A percentile compares a stretch with the other conserved stretches of the same genome.
Evolutionary conservation across 2,113 vertebrate species (phyloP).

Genomic region (Rynchops niger): DNA sequence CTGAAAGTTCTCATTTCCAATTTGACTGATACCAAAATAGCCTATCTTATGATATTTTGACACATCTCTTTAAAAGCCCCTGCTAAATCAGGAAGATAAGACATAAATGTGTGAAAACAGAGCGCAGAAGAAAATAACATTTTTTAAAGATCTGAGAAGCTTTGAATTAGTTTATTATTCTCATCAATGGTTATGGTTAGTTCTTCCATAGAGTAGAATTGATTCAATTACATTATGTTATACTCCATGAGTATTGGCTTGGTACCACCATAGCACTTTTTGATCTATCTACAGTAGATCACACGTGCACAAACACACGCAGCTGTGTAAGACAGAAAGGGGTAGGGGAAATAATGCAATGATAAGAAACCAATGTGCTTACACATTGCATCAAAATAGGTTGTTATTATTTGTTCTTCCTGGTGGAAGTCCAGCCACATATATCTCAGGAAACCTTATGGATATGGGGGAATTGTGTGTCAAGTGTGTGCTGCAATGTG

Average conservation of each 20-base stretch:
- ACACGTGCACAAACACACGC: rapidly evolving
- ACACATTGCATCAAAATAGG: background rate
- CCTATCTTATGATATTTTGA: constrained; percentile 7
- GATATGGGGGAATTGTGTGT: background rate
- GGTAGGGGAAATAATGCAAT: background rate
- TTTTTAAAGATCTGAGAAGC: background rate
- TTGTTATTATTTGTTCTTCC: background rate
- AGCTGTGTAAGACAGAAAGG: background rate
- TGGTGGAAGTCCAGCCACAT: background rate
- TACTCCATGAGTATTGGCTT: background rate
- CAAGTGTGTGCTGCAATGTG: background rate
- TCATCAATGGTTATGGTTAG: background rate
- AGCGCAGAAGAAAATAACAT: background rate
- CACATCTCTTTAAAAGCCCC: background rate
- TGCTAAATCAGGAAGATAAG: background rate
- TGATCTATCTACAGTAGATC: background rate
- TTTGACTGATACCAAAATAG: constrained; percentile 18
- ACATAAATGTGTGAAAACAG: background rate
- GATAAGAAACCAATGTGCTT: background rate
- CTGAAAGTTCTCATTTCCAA: constrained; percentile 34
- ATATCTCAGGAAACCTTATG: background rate
- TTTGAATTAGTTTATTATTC: background rate
- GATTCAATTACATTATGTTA: background rate
- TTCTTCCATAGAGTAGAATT: background rate
- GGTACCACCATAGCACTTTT: background rate